These are phyloP conservation scores for Aphodius granarius DNA, from an alignment of 2,888 invertebrate genomes.

Conservation along the genomic window DNA sequence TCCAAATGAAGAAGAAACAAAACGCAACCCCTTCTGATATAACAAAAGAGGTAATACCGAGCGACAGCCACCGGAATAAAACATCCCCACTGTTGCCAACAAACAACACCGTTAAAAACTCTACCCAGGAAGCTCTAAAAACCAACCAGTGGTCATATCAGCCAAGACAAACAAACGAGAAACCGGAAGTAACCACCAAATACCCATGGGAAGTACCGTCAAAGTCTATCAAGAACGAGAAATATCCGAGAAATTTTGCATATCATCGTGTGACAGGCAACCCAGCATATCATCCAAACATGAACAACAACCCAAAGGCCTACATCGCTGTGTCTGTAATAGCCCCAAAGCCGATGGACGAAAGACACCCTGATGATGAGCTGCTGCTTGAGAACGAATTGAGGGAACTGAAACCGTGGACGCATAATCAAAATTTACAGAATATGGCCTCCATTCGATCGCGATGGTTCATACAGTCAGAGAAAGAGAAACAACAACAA, in stretches of 20 bases:
- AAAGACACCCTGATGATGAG: slow-evolving; percentile 38
- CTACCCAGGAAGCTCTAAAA: slow-evolving; percentile 28
- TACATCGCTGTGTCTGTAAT: slow-evolving; percentile 54
- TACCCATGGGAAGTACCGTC: slow-evolving; percentile 35
- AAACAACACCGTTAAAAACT: slow-evolving; percentile 15
- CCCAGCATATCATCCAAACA: slow-evolving; percentile 41
- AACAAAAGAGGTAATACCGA: slow-evolving; percentile 13
- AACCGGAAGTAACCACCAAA: slow-evolving; percentile 28
- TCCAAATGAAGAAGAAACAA: slow-evolving; percentile 22
- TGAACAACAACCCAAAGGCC: slow-evolving; percentile 50
- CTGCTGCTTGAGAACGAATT: slow-evolving; percentile 49
- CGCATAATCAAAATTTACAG: slow-evolving; percentile 46
- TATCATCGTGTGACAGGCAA: slow-evolving; percentile 53
- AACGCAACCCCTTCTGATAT: slow-evolving; percentile 2
- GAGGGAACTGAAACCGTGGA: slow-evolving; percentile 52
- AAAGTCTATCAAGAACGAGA: slow-evolving; percentile 34
- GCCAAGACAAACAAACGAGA: slow-evolving; percentile 9
- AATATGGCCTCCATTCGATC: slow-evolving; percentile 48
- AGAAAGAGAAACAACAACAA: slow-evolving; percentile 25
- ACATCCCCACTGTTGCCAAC: background rate
- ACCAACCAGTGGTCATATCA: slow-evolving; percentile 27
- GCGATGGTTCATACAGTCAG: slow-evolving; percentile 46
- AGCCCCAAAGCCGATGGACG: slow-evolving; percentile 46
- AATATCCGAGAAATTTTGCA: slow-evolving; percentile 50
- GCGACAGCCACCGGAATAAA: background rate